These are phyloP conservation scores for Ophion costatus DNA, from an alignment of 2,888 invertebrate species.

Conservation along the genomic window DNA sequence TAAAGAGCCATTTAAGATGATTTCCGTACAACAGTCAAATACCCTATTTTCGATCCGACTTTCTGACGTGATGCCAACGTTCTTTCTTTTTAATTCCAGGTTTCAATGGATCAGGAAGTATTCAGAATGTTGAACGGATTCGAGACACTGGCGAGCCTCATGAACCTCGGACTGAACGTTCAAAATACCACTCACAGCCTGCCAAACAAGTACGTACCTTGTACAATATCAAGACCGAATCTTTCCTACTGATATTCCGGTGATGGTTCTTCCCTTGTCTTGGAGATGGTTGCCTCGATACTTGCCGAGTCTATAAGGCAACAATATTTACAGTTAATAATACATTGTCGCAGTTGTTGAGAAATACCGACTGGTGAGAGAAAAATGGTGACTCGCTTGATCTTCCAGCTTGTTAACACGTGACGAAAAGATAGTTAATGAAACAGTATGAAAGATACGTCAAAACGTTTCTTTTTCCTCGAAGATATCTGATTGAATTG, in stretches of 20 bases:
- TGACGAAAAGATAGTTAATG: no score
- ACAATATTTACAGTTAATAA: no score
- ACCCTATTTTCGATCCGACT: background rate
- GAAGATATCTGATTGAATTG: background rate
- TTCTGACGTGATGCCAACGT: constrained; percentile 9
- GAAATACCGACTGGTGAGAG: no score
- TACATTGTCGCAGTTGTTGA: no score
- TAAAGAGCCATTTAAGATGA: no score
- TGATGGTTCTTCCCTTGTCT: background rate
- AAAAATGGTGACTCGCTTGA: no score
- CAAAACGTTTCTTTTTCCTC: no score
- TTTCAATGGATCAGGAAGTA: constrained; percentile 83
- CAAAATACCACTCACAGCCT: constrained; percentile 85
- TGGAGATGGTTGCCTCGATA: no score
- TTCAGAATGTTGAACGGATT: constrained; percentile 86
- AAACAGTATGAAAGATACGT: no score
- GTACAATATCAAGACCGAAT: background rate
- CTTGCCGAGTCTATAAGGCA: no score
- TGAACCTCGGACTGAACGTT: constrained; percentile 87
- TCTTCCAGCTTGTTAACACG: no score
- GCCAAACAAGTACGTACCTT: constrained; percentile 86
- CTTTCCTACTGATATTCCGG: background rate
- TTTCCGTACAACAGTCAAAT: no score
- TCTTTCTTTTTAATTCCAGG: constrained; percentile 75
- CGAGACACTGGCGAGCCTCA: constrained; percentile 87